Conservation (phyloP, 2,113 vertebrate genomes). For the Trogon surrucura region DNA sequence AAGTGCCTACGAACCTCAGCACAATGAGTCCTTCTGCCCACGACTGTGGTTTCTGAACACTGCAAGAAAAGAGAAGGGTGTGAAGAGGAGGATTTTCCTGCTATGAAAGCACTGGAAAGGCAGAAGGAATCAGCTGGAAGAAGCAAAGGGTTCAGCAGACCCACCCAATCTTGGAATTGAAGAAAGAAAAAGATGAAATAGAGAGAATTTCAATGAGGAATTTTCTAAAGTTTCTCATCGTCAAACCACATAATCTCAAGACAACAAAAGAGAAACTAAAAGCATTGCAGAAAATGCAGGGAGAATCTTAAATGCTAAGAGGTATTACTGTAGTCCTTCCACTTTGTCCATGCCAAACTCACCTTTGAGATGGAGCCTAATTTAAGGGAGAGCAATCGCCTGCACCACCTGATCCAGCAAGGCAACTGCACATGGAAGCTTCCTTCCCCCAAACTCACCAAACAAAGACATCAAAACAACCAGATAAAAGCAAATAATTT, state of each 20-base stretch:
- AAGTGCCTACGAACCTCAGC: not conserved
- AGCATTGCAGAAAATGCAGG: not conserved
- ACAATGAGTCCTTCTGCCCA: not conserved
- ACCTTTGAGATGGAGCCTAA: not conserved
- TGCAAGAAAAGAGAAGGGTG: not conserved
- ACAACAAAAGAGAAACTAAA: not conserved
- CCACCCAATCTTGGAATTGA: not conserved
- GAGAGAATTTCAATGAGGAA: not conserved
- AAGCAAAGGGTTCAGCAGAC: not conserved
- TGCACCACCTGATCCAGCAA: not conserved
- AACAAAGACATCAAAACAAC: not conserved
- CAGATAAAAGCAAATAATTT: not conserved
- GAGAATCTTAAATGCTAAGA: not conserved
- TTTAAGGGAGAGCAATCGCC: not conserved
- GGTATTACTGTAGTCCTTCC: not conserved
- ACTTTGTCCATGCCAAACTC: too few relatives aligned
- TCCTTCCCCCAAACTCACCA: not conserved
- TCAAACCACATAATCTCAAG: not conserved
- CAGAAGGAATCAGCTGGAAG: not conserved
- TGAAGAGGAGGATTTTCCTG: not conserved
- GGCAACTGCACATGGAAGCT: not conserved
- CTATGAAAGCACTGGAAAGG: not conserved
- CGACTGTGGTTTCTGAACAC: not conserved
- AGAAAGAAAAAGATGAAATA: not conserved
- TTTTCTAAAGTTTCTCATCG: not conserved